Base-by-base conservation (phyloP, 2,888 invertebrate species). In the Halocaridina rubra region DNA sequence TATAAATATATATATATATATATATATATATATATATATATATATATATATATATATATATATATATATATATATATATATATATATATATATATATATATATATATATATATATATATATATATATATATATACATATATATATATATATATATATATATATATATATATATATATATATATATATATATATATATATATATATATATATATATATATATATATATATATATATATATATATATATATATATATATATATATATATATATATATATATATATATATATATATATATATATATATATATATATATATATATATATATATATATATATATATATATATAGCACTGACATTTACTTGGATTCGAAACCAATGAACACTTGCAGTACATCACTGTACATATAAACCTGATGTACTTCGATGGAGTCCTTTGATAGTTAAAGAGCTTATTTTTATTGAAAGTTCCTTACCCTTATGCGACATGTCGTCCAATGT, bases 401-500 rank as follows among this genome's bases (percentile, higher is more conserved):
- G n/a, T n/a, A n/a, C n/a, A n/a, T n/a, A n/a, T n/a, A n/a, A n/a
- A n/a, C n/a, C n/a, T n/a, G n/a, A n/a, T n/a, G n/a, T n/a, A n/a
- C n/a, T n/a, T n/a, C n/a, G n/a, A n/a, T n/a, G n/a, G n/a, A n/a
- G n/a, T n/a, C n/a, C n/a, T n/a, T n/a, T n/a, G n/a, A n/a, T n/a
- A n/a, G n/a, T n/a, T n/a, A n/a, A n/a, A n/a, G n/a, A n/a, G n/a
- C n/a, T n/a, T n/a, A n/a, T n/a, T n/a, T n/a, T n/a, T n/a, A n/a
- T n/a, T 19, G 13, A n/a, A 57, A 57, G 8, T 19, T 5, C 72
- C 76, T 76, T 57, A 81, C 81, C 81, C 81, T 81, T 81, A 16
- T 81, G 81, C 81, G 81, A 29, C 81, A 81, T 76, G 67, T 81
- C 81, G 69, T 81, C 81, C 76, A 81, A 67, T 13, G 76, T 13